These are phyloP conservation scores for Rutilus rutilus DNA, from an alignment of 2,113 vertebrate genomes.

Conservation along the genomic window DNA sequence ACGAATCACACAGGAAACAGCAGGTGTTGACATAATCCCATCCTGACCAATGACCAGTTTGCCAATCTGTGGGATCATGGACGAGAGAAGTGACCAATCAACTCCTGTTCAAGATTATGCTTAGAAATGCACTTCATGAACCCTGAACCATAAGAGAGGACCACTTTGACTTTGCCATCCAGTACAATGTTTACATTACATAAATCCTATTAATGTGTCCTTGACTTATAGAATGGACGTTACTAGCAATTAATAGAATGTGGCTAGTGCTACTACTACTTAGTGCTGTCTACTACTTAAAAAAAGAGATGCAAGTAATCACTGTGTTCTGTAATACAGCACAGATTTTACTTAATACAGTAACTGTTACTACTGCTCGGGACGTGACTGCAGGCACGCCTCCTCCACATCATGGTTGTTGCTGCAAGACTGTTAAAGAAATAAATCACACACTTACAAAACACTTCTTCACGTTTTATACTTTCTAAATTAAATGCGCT, in stretches of 20 bases:
- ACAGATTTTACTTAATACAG: neutral
- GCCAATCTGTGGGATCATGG: constrained; percentile 81
- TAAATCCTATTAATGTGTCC: neutral
- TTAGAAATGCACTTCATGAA: neutral
- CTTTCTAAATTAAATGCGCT: neutral
- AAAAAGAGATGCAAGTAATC: neutral
- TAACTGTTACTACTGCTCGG: neutral
- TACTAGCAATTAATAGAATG: neutral
- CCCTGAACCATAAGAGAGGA: neutral
- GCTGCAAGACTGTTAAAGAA: constrained; percentile 23
- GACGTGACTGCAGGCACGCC: constrained; percentile 66
- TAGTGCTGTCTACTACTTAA: too few species aligned
- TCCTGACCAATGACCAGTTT: constrained; percentile 94
- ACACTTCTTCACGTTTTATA: constrained; percentile 11
- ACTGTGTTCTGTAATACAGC: neutral
- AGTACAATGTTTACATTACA: neutral
- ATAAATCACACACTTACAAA: constrained; percentile 38
- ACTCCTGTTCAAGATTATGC: neutral
- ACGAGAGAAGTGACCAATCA: constrained; percentile 31
- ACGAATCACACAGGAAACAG: constrained; percentile 96
- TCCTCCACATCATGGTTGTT: constrained; percentile 29
- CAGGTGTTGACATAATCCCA: constrained; percentile 96
- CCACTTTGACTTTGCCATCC: neutral
- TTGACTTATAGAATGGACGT: neutral
- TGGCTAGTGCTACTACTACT: neutral